Evolutionary conservation across 2,888 invertebrate genomes (phyloP), one percentile per base, ranked within the genome.

Genomic region (Tromatobia lineatoria): DNA sequence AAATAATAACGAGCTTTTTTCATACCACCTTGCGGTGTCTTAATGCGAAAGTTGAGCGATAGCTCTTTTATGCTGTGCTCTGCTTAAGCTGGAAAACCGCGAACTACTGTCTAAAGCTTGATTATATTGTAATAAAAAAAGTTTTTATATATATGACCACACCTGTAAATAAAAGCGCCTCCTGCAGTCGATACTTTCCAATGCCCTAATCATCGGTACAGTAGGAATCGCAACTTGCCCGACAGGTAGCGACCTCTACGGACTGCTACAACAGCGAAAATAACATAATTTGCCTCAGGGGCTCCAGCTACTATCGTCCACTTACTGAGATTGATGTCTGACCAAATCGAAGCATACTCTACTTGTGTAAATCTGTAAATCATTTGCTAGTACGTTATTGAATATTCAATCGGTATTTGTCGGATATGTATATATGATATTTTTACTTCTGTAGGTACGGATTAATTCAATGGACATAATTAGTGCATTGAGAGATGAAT

Each of bases 1-100:
- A 34, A 66, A 70, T 47, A 69, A 54, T 47, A 38, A 70, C 73
- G 77, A 81, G 81, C 81, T 81, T 77, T 47, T 84, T 83, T 70
- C 11, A 45, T 70, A 75, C 42, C 23, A 70, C 50, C 7, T 23
- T 18, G 25, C 23, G 38, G 38, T 38, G 38, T 38, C 54, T 45
- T 34, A 15, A 64, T 38, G 54, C 34, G 38, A 20, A 7, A 13
- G 34, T 71, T 25, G 15, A 20, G 23, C 10, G 42, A 42, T 34
- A 23, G 45, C 13, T 3, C 13, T 10, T 47, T 47, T 25, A 23
- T n/a, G n/a, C 10, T 50, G n/a, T 34, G 11, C 7, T 45, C 8
- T 18, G n/a, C 13, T 11, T 29, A 29, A 73, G 29, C 8, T 20
- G 25, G 45, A 42, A 29, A 2, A 15, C 50, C 50, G 10, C 50